Conservation (phyloP, 2,888 invertebrate species). For the Eucera pruinosa region DNA sequence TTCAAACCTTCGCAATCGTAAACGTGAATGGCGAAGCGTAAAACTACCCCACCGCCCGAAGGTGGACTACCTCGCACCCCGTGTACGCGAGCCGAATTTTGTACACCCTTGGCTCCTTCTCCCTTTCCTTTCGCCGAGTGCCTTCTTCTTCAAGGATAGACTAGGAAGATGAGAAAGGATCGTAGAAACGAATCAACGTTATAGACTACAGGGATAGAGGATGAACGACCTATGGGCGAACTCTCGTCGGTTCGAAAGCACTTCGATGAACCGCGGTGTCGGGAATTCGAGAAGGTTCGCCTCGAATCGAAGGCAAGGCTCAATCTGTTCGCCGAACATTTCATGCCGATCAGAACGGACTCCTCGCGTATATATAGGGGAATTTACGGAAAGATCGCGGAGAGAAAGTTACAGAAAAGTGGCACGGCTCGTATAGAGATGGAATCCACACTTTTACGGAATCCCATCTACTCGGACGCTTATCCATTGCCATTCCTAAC, state of each 20-base stretch:
- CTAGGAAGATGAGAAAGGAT: slow-evolving; percentile 15
- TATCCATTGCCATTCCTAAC: slow-evolving; percentile 15
- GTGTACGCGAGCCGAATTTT: slow-evolving; percentile 49
- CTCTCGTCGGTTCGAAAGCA: background rate
- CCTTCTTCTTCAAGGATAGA: slow-evolving; percentile 9
- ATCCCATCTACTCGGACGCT: slow-evolving; percentile 10
- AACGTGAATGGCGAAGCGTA: slow-evolving; percentile 44
- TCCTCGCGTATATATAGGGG: background rate
- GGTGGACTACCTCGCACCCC: slow-evolving; percentile 33
- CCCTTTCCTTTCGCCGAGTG: background rate
- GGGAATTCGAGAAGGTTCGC: slow-evolving; percentile 10
- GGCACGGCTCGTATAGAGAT: slow-evolving; percentile 26
- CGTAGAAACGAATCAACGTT: slow-evolving; percentile 7
- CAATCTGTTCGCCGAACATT: slow-evolving; percentile 39
- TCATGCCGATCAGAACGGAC: background rate
- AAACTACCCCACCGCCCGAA: slow-evolving; percentile 34
- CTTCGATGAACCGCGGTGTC: background rate
- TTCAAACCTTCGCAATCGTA: slow-evolving; percentile 36
- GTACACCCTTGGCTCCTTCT: background rate
- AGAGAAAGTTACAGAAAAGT: slow-evolving; percentile 43
- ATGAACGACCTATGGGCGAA: slow-evolving; percentile 10
- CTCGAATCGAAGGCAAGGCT: slow-evolving; percentile 41
- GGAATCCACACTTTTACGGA: slow-evolving; percentile 20
- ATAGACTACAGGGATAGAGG: background rate
- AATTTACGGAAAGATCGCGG: slow-evolving; percentile 43